A percentile compares a stretch with the other conserved stretches of the same genome.
Evolutionary conservation across 2,888 invertebrate species (phyloP).

Genomic region (Eurytoma adleriae): DNA sequence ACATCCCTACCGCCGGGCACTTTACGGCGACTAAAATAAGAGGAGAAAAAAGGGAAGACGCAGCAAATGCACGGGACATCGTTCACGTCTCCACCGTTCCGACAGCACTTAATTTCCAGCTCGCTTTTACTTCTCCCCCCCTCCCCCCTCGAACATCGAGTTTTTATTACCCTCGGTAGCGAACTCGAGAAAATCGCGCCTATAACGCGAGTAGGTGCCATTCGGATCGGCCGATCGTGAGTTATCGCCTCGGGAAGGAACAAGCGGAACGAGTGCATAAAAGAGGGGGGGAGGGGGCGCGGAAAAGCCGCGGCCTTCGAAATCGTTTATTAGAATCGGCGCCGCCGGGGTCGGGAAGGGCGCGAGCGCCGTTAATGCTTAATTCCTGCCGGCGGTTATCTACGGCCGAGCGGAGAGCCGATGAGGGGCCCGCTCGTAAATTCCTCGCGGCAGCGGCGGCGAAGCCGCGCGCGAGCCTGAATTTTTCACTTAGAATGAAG

Average conservation of each 20-base stretch:
- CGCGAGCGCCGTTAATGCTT: slow-evolving; percentile 19
- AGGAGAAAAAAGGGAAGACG: no score
- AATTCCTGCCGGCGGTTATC: slow-evolving; percentile 5
- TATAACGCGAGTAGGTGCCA: slow-evolving; percentile 33
- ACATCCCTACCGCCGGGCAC: no score
- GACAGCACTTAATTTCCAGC: not conserved
- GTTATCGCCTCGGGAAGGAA: slow-evolving; percentile 26
- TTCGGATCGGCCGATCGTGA: slow-evolving; percentile 43
- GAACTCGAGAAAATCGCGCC: slow-evolving; percentile 42
- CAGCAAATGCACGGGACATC: no score
- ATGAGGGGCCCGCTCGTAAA: no score
- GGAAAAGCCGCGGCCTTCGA: not conserved
- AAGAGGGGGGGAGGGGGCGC: not conserved
- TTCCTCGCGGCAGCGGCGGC: no score
- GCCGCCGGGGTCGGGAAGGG: not conserved
- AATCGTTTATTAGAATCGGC: slow-evolving; percentile 15
- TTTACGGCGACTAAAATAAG: no score
- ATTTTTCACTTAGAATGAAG: no score
- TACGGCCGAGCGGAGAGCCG: not conserved
- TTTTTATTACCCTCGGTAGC: slow-evolving; percentile 24
- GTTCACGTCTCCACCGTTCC: not conserved
- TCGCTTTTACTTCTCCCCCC: not conserved
- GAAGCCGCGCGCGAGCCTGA: no score
- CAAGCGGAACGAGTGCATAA: not conserved
- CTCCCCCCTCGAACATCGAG: not conserved